These are phyloP conservation scores for Trichosurus vulpecula DNA, from an alignment of 2,797 vertebrate species.

Conservation along the genomic window DNA sequence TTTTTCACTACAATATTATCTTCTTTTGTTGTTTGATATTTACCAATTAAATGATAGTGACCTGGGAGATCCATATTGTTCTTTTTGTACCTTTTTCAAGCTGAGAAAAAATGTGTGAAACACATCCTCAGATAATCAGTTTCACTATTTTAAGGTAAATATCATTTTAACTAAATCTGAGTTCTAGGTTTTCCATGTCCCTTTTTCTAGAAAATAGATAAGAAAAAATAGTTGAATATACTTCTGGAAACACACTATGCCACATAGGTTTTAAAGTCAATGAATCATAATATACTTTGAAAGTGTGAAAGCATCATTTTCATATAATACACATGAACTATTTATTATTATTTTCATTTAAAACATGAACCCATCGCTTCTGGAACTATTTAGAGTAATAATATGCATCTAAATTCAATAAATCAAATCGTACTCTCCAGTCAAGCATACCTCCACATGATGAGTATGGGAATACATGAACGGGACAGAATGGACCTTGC, in stretches of 20 bases:
- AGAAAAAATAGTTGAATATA: not conserved
- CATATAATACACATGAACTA: not conserved
- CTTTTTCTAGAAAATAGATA: not conserved
- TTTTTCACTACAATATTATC: no score
- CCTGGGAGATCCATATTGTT: not conserved
- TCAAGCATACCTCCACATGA: not conserved
- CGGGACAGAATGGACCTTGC: not conserved
- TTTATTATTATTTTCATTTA: not conserved
- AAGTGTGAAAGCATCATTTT: not conserved
- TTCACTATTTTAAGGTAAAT: not conserved
- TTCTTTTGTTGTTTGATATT: no score
- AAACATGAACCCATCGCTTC: not conserved
- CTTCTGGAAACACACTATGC: not conserved
- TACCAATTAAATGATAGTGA: not conserved
- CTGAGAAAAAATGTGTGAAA: not conserved
- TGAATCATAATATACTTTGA: not conserved
- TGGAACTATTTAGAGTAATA: not conserved
- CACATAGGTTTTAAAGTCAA: not conserved
- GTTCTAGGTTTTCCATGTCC: not conserved
- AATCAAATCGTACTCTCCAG: not conserved
- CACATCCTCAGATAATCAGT: not conserved
- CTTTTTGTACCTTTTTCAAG: not conserved
- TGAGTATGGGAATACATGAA: not conserved
- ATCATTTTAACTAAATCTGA: not conserved
- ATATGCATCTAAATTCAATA: not conserved